Evolutionary conservation across 2,797 vertebrate genomes (phyloP).

Genomic region (Leptoclinus maculatus): DNA sequence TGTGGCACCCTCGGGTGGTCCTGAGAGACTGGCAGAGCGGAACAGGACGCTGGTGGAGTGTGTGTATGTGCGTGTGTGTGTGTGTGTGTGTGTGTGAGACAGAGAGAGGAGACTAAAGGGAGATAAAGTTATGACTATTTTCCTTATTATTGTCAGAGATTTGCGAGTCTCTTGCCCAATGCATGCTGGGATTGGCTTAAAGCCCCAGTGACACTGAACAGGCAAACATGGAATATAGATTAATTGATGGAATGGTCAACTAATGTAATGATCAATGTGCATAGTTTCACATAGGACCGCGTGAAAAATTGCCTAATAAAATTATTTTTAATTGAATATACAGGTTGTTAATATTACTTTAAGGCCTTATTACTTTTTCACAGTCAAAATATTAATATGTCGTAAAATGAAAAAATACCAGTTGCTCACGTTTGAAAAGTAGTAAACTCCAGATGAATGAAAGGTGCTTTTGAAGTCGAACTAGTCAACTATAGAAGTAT

Average conservation of each 20-base stretch:
- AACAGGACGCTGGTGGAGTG: constrained; percentile 51
- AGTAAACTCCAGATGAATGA: background rate
- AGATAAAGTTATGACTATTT: background rate
- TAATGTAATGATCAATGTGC: background rate
- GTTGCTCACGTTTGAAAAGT: background rate
- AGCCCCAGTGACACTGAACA: background rate
- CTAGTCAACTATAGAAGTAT: background rate
- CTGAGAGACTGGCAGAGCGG: constrained; percentile 51
- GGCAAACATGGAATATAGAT: background rate
- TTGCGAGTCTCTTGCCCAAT: background rate
- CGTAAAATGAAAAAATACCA: background rate
- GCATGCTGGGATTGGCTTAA: constrained; percentile 19
- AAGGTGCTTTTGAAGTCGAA: background rate
- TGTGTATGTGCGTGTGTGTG: constrained; percentile 38
- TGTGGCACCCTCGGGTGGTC: constrained; percentile 66
- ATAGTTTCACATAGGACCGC: background rate
- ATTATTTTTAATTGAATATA: background rate
- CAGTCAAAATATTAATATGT: background rate
- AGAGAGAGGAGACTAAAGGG: background rate
- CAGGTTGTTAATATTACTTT: background rate
- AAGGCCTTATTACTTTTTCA: background rate
- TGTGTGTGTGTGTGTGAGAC: constrained; percentile 30
- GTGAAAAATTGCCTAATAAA: background rate
- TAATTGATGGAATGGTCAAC: background rate
- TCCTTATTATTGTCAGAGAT: background rate